Base-by-base conservation (phyloP, 2,797 vertebrate genomes). In the Alca torda region DNA sequence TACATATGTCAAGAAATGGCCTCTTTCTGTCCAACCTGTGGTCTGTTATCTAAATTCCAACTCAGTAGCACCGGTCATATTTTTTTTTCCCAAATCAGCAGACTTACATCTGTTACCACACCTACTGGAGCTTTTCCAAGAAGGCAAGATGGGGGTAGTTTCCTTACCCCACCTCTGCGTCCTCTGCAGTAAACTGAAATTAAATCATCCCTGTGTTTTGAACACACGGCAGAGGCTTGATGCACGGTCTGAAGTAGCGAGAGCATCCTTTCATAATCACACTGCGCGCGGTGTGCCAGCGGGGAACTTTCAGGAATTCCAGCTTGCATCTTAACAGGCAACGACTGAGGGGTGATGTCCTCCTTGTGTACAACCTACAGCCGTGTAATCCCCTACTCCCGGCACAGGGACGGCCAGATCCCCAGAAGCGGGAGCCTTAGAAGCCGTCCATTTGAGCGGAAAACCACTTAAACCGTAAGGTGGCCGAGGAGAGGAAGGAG, bases 221-320 rank as follows among this genome's bases (percentile, higher is more conserved):
- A 60, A 11, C 24, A 19, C 35, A 12, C 2, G 25, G 60, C 77
- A 82, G 67, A 56, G 50, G 31, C 43, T 51, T 2, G 30, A 1
- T 25, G 9, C 16, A 14, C 37, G 11, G 0, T 15, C 54, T 16
- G 7, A 37, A 16, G 46, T 5, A 14, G 35, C 0, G 8, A 9
- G 46, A 83, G 21, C 43, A 39, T 43, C 33, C 45, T 70, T 53
- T 54, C n/a, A 2, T 10, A 24, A 24, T 16, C 33, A 13, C 15
- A 3, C 0, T 0, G 33, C 54, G n/a, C 11, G 0, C 1, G 4
- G 43, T 35, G 30, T 72, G 24, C 45, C 1, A 1, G 14, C 13
- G 14, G 65, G 11, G 20, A 68, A 26, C 26, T 37, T 39, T 51
- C 39, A 64, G 59, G 48, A 83, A 61, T 56, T 72, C 57, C 57